Evolutionary conservation across 2,888 invertebrate species (phyloP).

Genomic region (Eudasyphora cyanicolor): DNA sequence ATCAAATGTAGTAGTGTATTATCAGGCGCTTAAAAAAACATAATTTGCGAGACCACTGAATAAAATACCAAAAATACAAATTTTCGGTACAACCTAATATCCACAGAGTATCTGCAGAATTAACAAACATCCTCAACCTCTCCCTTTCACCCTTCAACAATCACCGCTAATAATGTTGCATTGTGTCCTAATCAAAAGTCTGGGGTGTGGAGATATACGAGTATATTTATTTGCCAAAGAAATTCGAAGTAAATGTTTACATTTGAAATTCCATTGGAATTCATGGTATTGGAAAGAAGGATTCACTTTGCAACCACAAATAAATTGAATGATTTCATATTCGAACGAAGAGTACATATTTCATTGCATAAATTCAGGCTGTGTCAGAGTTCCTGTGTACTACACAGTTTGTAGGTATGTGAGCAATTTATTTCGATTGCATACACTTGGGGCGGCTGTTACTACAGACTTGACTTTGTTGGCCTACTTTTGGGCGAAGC

Average conservation of each 20-base stretch:
- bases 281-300: neutral
- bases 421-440: conserved; percentile 15
- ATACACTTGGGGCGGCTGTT: neutral
- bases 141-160: neutral
- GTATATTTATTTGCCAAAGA: neutral
- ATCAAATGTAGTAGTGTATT: too few species aligned
- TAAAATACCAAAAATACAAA: too few species aligned
- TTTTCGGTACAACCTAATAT: too few species aligned
- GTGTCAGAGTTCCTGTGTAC: neutral
- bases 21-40: too few species aligned
- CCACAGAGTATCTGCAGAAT: neutral
- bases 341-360: conserved; percentile 1
- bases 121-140: neutral
- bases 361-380: conserved; percentile 48
- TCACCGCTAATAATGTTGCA: neutral
- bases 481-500: neutral
- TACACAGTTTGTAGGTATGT: too few species aligned
- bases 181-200: neutral
- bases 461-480: neutral
- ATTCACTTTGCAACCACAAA: neutral
- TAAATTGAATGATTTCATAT: neutral
- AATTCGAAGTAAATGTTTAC: conserved; percentile 4
- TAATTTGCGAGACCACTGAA: too few species aligned
- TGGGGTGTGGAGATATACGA: too few species aligned
- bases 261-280: conserved; percentile 3